Evolutionary conservation across 2,797 vertebrate genomes (phyloP), one percentile per base, ranked within the genome.

Genomic region (Siniperca obscura): DNA sequence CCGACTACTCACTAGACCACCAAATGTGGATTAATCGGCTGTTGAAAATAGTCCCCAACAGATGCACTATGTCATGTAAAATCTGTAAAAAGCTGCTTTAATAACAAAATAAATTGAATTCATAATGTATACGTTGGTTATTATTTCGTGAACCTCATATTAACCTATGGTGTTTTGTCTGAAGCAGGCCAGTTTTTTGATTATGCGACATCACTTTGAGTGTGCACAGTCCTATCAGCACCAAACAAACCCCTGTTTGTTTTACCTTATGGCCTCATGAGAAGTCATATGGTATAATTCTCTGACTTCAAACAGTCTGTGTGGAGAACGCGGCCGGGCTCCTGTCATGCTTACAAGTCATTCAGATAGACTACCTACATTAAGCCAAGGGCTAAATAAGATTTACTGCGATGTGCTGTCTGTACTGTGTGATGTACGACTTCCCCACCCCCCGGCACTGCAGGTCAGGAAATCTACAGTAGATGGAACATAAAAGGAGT

Each of bases 201-300:
- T 3, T 4, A 19, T 67, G 50, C 30, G 14, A 12, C 42, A 5
- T 55, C 66, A 79, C 56, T 42, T 7, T 70, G 42, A 55, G 53
- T 36, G 38, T 64, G 42, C 36, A 25, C 17, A 72, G 78, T 69
- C 72, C 17, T 72, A 50, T 77, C 69, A 73, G 55, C 42, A 11
- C 48, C 68, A 76, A 62, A 81, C 61, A 72, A 68, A 14, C 11
- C 44, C 17, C 57, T 77, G 67, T 87, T 85, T 81, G 80, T 80
- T 87, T 80, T 52, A 66, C n/a, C 62, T 84, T 67, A 70, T 82
- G 84, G 62, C n/a, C 62, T 84, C 70, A 70, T 82, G 84, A 87
- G 77, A 84, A 82, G 60, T 70, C 67, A 81, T 48, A 48, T 59
- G 50, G 56, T 46, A 48, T 48, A 46, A 74, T 46, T 52, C 64